Evolutionary conservation across 2,113 vertebrate species (phyloP).

Genomic region (Pseudonaja textilis): DNA sequence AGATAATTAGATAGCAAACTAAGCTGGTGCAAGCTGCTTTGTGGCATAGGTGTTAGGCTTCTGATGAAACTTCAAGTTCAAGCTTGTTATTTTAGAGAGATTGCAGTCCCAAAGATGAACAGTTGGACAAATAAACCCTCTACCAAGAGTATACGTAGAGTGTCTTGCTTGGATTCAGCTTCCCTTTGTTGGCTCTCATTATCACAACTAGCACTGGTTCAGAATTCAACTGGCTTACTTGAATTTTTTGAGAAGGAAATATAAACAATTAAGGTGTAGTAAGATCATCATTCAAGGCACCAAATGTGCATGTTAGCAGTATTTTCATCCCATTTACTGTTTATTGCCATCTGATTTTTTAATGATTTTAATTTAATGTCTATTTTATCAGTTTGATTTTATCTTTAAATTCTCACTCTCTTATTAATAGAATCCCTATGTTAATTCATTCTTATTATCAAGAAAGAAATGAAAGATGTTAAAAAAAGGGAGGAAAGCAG

Average conservation of each 20-base stretch:
- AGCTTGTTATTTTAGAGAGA: background rate
- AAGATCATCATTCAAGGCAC: background rate
- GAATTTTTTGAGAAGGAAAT: background rate
- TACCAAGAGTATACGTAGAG: background rate
- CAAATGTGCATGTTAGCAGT: background rate
- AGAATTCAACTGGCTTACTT: background rate
- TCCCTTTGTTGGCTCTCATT: background rate
- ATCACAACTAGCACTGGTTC: background rate
- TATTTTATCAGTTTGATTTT: background rate
- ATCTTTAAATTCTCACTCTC: background rate
- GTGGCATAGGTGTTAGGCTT: background rate
- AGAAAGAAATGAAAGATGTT: background rate
- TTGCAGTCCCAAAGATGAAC: background rate
- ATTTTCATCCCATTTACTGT: background rate
- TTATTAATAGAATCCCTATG: accelerated
- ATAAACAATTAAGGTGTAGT: background rate
- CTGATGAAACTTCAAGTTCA: background rate
- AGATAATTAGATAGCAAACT: background rate
- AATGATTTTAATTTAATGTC: background rate
- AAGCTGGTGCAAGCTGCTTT: background rate
- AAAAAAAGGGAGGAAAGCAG: background rate
- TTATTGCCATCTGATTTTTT: background rate
- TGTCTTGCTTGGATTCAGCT: background rate
- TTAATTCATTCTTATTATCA: background rate
- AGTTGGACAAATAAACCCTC: background rate